Conservation (phyloP, 2,888 invertebrate genomes). For the Sarcophaga carnaria region DNA sequence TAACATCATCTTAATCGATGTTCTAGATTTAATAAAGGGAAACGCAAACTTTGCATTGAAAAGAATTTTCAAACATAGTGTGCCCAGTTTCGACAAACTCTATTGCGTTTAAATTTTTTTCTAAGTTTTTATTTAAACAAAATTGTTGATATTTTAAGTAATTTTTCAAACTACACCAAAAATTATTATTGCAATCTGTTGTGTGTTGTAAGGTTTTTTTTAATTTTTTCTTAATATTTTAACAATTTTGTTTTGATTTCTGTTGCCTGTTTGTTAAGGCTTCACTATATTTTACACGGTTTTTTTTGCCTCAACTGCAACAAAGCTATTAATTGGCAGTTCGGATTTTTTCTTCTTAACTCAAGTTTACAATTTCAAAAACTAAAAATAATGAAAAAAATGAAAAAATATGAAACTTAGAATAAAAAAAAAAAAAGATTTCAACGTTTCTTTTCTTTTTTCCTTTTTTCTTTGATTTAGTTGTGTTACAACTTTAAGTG, state of each 20-base stretch:
- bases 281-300: conserved; percentile 34
- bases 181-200: conserved; percentile 29
- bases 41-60: no score
- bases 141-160: conserved; percentile 59
- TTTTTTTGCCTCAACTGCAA: conserved; percentile 32
- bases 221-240: neutral
- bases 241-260: conserved; percentile 43
- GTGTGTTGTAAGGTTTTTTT: neutral
- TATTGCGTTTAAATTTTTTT: no score
- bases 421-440: conserved; percentile 13
- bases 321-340: conserved; percentile 63
- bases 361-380: neutral
- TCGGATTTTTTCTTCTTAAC: neutral
- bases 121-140: conserved; percentile 44
- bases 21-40: no score
- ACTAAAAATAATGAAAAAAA: no score
- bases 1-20: no score
- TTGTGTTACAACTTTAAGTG: conserved; percentile 52
- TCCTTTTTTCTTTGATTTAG: conserved; percentile 16
- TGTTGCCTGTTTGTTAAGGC: neutral
- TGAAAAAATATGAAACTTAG: no score
- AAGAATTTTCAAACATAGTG: no score
- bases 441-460: neutral
- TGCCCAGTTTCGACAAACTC: no score
- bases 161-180: conserved; percentile 65